phyloP scores from a whole-genome alignment of 2,888 invertebrate species.

The Taphrorychus bicolor region DNA sequence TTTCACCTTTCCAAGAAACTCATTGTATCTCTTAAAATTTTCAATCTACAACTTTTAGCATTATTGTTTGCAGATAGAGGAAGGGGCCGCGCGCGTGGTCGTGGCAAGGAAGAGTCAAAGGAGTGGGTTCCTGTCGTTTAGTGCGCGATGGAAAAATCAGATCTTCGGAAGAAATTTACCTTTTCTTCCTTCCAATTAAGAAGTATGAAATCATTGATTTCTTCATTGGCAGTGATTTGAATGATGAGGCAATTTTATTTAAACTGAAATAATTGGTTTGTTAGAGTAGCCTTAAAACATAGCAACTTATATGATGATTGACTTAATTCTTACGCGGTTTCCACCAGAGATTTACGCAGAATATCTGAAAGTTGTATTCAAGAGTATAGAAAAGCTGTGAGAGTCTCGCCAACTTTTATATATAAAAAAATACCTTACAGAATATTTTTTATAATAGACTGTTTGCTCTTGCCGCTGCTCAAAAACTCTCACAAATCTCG shows the following conservation, averaged over 20 bases:
- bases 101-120: constrained; percentile 94
- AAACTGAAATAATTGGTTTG: background rate
- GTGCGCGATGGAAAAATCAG: constrained; percentile 97
- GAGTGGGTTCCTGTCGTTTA: constrained; percentile 96
- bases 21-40: too few relatives aligned
- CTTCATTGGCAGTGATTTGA: constrained; percentile 90
- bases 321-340: constrained; percentile 72
- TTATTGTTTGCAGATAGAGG: constrained; percentile 64
- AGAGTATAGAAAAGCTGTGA: background rate
- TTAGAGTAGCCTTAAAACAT: too few relatives aligned
- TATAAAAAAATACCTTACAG: too few relatives aligned
- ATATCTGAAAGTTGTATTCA: constrained; percentile 43
- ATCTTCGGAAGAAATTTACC: constrained; percentile 95
- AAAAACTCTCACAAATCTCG: too few relatives aligned
- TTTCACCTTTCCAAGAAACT: background rate
- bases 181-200: constrained; percentile 98
- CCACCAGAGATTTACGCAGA: constrained; percentile 63
- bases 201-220: constrained; percentile 99
- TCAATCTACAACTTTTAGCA: too few relatives aligned
- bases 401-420: too few relatives aligned
- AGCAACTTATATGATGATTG: constrained; percentile 61
- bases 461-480: too few relatives aligned
- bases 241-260: constrained; percentile 75
- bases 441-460: too few relatives aligned
- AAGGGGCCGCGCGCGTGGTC: constrained; percentile 84